Evolutionary conservation across 2,113 vertebrate genomes (phyloP), one percentile per base, ranked within the genome.

Genomic region (Daphoenositta chrysoptera): DNA sequence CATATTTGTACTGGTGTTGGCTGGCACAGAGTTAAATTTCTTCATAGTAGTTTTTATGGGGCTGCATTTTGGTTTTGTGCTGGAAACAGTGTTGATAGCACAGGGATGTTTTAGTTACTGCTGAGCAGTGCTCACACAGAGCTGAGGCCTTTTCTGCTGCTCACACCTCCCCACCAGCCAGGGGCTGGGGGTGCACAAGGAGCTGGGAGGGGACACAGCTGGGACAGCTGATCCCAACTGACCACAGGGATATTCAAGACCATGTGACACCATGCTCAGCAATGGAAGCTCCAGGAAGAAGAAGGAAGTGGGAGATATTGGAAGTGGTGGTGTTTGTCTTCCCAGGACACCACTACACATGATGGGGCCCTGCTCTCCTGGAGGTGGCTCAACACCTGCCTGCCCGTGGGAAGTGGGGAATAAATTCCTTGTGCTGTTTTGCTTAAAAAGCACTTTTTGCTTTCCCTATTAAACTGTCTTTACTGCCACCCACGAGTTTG

Each of bases 331-430:
- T 1, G 0, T 27, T 11, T 64, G 15, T 48, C 15, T 61, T 72
- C 35, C 10, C 19, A 71, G 48, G 33, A 16, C 7, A 17, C 12
- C 2, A 0, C 30, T 27, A 21, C 0, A 1, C 0, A 0, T 37
- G 26, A 75, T 11, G 19, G 19, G 40, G 15, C 15, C 10, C 15
- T 15, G 42, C 15, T 76, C 4, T 66, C 44, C 87, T 56, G 33
- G 44, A 33, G 30, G 30, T 16, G 26, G 50, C 16, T 70, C 22
- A 65, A 31, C 53, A 13, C 14, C 37, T 61, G 22, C 13, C 26
- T 71, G 33, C 7, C 4, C 0, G 3, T 13, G 13, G 10, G 27
- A 19, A 78, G 9, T 0, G 1, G 16, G 6, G 20, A 63, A 71
- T 42, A 7, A 53, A 80, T 35, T 58, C 53, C 28, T 58, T 27